Conservation (phyloP, 2,888 invertebrate species). For the Cosmia pyralina region DNA sequence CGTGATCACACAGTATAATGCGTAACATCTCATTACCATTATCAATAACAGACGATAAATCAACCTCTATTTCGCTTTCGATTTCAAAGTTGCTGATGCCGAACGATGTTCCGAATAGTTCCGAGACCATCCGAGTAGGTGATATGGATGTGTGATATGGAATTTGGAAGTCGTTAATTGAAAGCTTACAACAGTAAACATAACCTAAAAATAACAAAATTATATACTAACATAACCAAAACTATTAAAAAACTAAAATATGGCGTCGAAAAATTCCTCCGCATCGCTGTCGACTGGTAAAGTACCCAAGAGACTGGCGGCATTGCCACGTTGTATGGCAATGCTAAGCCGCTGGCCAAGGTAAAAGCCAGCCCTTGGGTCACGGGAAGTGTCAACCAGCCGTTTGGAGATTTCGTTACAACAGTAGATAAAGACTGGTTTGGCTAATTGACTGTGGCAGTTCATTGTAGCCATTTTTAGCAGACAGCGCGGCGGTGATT, state of each 20-base stretch:
- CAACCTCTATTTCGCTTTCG: conserved; percentile 33
- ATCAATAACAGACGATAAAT: conserved; percentile 30
- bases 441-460: neutral
- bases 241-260: too few relatives aligned
- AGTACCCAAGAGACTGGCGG: too few relatives aligned
- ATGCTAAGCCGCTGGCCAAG: too few relatives aligned
- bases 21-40: conserved; percentile 45
- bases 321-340: too few relatives aligned
- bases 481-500: conserved; percentile 14
- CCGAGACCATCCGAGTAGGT: conserved; percentile 1
- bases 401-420: too few relatives aligned
- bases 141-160: neutral
- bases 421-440: conserved; percentile 17
- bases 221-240: too few relatives aligned
- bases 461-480: conserved; percentile 7
- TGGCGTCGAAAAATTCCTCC: too few relatives aligned
- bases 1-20: conserved; percentile 40
- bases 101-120: neutral
- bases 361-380: too few relatives aligned
- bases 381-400: too few relatives aligned
- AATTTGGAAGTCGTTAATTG: conserved; percentile 11
- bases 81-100: conserved; percentile 19
- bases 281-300: too few relatives aligned
- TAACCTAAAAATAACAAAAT: too few relatives aligned
- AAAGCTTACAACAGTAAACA: neutral